Base-by-base conservation (phyloP, 2,888 invertebrate species). In the Alcis repandata region DNA sequence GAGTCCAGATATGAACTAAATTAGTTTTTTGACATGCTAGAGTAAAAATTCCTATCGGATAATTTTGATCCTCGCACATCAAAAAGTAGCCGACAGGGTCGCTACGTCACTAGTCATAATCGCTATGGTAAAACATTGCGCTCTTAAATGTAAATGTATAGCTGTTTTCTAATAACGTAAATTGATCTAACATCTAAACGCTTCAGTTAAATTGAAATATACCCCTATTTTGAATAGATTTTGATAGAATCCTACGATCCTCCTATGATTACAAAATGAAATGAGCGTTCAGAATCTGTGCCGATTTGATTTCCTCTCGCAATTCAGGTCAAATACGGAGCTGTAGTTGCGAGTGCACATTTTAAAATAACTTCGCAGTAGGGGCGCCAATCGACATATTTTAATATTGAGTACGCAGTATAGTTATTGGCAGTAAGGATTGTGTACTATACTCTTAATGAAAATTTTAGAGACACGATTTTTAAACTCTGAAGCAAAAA, bases 301-400 rank as follows among this genome's bases (percentile, higher is more conserved):
- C 49, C 49, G 59, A 52, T 58, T 57, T 36, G 40, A 32, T 22
- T 43, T 61, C 54, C 68, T 71, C 72, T 71, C 69, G 53, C 67
- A 64, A 77, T 66, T 68, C 68, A 70, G 77, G 75, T 82, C 76
- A 73, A 82, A 83, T 71, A 71, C 73, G 43, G 64, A 64, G 72
- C 68, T 77, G 71, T 75, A 74, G 59, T 69, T 19, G 61, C 64
- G 68, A 81, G 70, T 73, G 72, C 63, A 38, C 49, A 72, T 73
- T 75, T 75, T 68, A 72, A 77, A 82, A 79, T 79, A 79, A 75
- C 79, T 71, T 61, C 64, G 77, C 68, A 33, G 52, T 68, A 68
- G 72, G 76, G 69, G 77, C 73, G n/a, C n/a, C n/a, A n/a, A n/a
- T n/a, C n/a, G 77, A 78, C 73, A 78, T 76, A 73, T 83, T 84